A percentile compares a stretch with the other conserved stretches of the same genome.
Conservation (phyloP, 2,113 vertebrate genomes). For the Mesitornis unicolor region DNA sequence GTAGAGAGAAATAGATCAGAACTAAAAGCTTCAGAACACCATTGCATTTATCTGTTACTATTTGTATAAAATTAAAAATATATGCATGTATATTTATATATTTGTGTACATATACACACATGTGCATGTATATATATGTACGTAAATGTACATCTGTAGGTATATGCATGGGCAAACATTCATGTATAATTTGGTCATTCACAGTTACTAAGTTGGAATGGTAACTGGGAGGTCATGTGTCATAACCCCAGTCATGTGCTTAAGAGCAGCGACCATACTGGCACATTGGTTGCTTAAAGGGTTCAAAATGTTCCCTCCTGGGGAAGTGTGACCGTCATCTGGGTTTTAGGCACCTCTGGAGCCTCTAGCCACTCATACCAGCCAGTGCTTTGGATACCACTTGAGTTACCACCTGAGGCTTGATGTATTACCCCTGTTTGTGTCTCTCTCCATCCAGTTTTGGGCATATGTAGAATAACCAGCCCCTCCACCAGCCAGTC, state of each 20-base stretch:
- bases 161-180: background rate
- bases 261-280: background rate
- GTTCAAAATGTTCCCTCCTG: background rate
- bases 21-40: background rate
- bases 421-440: background rate
- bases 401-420: background rate
- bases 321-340: rapidly evolving
- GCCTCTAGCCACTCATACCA: background rate
- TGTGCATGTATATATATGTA: too few species aligned
- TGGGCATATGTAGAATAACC: background rate
- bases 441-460: background rate
- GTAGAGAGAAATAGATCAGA: background rate
- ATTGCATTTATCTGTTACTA: background rate
- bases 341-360: background rate
- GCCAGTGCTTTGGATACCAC: background rate
- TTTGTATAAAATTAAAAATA: background rate
- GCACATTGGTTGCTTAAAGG: background rate
- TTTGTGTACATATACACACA: too few species aligned
- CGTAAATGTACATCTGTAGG: background rate
- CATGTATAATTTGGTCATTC: background rate
- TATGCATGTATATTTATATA: background rate
- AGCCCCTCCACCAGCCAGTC: background rate
- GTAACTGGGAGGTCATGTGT: background rate
- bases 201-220: background rate
- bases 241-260: rapidly evolving